A percentile compares a stretch with the other conserved stretches of the same genome.
Evolutionary conservation across 2,888 invertebrate genomes (phyloP).

Genomic region (Drosophila aldrichi): DNA sequence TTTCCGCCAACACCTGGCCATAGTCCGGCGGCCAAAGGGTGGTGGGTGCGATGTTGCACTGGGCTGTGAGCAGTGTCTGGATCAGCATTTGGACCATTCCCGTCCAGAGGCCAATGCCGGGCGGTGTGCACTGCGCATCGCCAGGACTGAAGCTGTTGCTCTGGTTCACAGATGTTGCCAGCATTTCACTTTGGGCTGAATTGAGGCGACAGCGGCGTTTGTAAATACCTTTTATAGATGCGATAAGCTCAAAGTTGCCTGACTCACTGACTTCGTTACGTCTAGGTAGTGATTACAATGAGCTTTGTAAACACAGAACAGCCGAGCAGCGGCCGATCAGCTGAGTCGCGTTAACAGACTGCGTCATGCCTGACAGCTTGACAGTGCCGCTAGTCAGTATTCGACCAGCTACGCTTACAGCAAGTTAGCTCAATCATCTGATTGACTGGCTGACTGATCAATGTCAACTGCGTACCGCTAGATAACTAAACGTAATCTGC

Average conservation of each 20-base stretch:
- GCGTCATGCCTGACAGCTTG: neutral
- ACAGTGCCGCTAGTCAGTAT: neutral
- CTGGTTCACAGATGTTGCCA: constrained; percentile 13
- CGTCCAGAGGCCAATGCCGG: constrained; percentile 72
- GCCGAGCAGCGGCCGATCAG: neutral
- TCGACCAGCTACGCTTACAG: neutral
- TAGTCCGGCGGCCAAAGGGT: constrained; percentile 87
- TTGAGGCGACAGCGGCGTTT: constrained; percentile 31
- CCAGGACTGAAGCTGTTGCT: constrained; percentile 3
- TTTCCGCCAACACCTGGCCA: constrained; percentile 51
- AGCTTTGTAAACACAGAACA: neutral
- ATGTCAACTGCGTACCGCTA: too few species aligned
- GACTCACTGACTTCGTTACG: neutral
- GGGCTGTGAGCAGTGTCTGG: constrained; percentile 87
- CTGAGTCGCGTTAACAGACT: neutral
- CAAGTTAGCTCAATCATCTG: neutral
- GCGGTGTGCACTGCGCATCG: constrained; percentile 61
- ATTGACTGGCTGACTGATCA: neutral
- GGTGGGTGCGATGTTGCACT: constrained; percentile 87
- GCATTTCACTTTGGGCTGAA: constrained; percentile 36
- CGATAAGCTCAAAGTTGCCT: constrained; percentile 42
- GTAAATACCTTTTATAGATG: constrained; percentile 56
- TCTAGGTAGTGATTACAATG: neutral
- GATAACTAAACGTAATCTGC: too few species aligned
- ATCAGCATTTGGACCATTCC: constrained; percentile 87